These are phyloP conservation scores for Anableps anableps DNA, from an alignment of 2,797 vertebrate genomes.

Conservation along the genomic window DNA sequence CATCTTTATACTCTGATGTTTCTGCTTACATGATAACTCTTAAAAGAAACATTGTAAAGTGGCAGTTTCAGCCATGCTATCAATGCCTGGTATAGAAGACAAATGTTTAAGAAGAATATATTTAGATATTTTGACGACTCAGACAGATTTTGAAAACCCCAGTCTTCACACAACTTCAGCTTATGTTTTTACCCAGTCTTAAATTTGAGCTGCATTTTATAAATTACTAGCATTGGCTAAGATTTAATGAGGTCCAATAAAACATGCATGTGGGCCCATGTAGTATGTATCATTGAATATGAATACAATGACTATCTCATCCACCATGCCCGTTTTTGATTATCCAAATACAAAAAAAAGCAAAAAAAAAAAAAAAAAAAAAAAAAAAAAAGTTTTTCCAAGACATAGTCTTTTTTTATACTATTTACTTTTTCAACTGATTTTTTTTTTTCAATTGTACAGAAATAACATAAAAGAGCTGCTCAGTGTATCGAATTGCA, in stretches of 20 bases:
- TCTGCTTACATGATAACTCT: not conserved
- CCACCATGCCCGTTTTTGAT: not conserved
- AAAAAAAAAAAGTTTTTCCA: too few relatives aligned
- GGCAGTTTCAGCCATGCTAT: not conserved
- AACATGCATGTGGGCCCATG: too few relatives aligned
- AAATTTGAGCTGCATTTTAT: not conserved
- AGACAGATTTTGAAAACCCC: not conserved
- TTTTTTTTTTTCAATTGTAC: too few relatives aligned
- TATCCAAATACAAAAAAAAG: not conserved
- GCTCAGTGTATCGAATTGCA: not conserved
- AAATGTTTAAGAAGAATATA: not conserved
- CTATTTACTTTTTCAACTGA: too few relatives aligned
- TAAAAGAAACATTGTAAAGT: not conserved
- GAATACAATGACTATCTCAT: not conserved
- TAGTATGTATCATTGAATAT: not conserved
- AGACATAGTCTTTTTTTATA: too few relatives aligned
- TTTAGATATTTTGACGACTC: not conserved
- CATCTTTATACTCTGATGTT: conserved; percentile 1
- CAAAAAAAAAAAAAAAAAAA: too few relatives aligned
- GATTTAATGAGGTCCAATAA: not conserved
- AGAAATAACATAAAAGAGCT: not conserved
- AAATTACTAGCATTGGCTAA: not conserved
- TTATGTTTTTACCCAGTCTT: not conserved
- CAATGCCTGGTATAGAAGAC: not conserved
- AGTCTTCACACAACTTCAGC: not conserved